phyloP scores from a whole-genome alignment of 35 echinoderm and acorn worm genomes.

The Amphiura filiformis region DNA sequence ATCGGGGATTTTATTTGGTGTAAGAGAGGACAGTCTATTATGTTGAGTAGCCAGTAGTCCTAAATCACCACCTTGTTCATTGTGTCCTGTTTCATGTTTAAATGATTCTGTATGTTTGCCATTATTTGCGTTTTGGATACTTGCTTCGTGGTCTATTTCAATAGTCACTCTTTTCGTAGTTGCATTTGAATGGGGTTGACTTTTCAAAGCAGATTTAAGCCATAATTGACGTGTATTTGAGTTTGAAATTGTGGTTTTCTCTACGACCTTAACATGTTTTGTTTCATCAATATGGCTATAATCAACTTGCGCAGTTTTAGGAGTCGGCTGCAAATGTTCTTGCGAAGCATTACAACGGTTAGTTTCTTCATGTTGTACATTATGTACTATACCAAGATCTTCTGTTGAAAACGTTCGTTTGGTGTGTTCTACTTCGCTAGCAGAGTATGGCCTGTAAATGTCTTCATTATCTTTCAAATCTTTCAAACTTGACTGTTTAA shows the following conservation, averaged over 20 bases:
- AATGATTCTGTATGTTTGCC: neutral
- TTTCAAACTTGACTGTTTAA: neutral
- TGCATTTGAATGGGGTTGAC: neutral
- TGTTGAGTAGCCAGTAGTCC: neutral
- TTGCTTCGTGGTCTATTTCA: neutral
- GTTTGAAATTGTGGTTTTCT: too few species aligned
- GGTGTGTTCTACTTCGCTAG: neutral
- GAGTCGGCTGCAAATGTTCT: neutral
- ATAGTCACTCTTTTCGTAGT: neutral
- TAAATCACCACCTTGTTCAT: neutral
- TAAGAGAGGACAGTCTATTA: neutral
- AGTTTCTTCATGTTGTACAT: neutral
- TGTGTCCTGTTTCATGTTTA: neutral
- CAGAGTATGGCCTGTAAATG: neutral
- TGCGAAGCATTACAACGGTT: neutral
- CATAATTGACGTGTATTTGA: neutral
- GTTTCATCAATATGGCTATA: too few species aligned
- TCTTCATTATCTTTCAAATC: neutral
- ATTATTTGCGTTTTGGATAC: neutral
- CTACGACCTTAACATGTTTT: too few species aligned
- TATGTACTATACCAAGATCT: neutral
- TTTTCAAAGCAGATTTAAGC: neutral
- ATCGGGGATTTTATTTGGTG: neutral
- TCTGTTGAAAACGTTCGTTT: neutral
- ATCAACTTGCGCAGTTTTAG: neutral